A percentile compares a stretch with the other conserved stretches of the same genome.
These are phyloP conservation scores for Loxodonta africana DNA, from an alignment of 2,113 vertebrate genomes.

Conservation along the genomic window DNA sequence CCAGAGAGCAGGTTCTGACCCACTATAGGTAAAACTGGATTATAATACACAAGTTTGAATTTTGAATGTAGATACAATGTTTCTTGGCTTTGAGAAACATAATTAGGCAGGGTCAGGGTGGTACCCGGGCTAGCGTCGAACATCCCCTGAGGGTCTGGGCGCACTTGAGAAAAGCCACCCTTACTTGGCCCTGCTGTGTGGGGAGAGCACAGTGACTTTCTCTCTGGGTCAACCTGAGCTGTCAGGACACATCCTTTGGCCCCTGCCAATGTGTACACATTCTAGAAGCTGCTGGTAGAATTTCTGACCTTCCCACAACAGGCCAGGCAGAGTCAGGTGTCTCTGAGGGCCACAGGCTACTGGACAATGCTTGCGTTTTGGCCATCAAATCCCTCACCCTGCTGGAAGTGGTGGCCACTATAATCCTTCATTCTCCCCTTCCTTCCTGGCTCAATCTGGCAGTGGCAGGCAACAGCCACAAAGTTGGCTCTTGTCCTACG, in stretches of 20 bases:
- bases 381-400: accelerated
- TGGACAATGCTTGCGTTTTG: neutral
- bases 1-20: neutral
- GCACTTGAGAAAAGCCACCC: neutral
- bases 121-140: neutral
- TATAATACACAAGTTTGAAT: neutral
- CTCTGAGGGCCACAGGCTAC: neutral
- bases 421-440: accelerated
- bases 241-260: neutral
- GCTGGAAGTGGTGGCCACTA: neutral
- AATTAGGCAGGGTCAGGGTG: neutral
- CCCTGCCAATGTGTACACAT: accelerated
- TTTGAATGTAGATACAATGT: neutral
- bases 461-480: accelerated
- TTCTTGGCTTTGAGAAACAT: neutral
- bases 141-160: neutral
- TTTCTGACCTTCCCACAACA: neutral
- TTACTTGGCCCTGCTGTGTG: accelerated
- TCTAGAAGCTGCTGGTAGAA: neutral
- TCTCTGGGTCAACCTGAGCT: neutral
- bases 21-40: neutral
- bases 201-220: neutral
- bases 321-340: neutral
- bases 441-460: too few species aligned
- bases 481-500: neutral